Base-by-base conservation (phyloP, 2,888 invertebrate genomes). In the Tetragonisca angustula region DNA sequence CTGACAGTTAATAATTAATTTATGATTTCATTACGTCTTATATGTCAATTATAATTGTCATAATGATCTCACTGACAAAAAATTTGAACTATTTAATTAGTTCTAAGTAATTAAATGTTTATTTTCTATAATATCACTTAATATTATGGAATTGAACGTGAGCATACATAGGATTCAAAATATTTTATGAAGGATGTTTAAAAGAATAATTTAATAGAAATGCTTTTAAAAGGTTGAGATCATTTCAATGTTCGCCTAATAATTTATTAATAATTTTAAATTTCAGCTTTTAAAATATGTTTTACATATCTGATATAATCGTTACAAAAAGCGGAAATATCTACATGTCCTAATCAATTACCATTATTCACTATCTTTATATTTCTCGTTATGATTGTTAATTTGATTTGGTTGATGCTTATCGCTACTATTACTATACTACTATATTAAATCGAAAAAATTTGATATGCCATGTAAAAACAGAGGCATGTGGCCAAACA, bases 381-480 rank as follows among this genome's bases (percentile, higher is more conserved):
- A 71, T 67, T 71, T 62, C 43, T 61, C 68, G 52, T 24, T 83
- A 76, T 64, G 78, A 87, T 84, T 87, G 76, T 77, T 85, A 85
- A 81, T 73, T 80, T 87, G 77, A 87, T 87, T 87, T 78, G 76
- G 67, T 84, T 87, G 67, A 52, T 74, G 76, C 71, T 78, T 69
- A 83, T 65, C 27, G 21, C 69, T 84, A 76, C 17, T n/a, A 27
- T 65, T 56, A 65, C 24, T 72, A 79, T 68, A 56, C 27, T 68
- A 56, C 27, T 71, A 79, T 21, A 61, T 32, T 75, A 79, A 85
- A 72, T 54, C 27, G 77, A 82, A 81, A 81, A 13, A 71, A 54
- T 67, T 68, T 90, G 88, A 91, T 91, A 89, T 89, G 89, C 85
- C 79, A 85, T 81, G 61, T 78, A 59, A 36, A n/a, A 54, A 68